Conservation (phyloP, 1,140 invertebrate species). For the Drosophila kohkoa region DNA sequence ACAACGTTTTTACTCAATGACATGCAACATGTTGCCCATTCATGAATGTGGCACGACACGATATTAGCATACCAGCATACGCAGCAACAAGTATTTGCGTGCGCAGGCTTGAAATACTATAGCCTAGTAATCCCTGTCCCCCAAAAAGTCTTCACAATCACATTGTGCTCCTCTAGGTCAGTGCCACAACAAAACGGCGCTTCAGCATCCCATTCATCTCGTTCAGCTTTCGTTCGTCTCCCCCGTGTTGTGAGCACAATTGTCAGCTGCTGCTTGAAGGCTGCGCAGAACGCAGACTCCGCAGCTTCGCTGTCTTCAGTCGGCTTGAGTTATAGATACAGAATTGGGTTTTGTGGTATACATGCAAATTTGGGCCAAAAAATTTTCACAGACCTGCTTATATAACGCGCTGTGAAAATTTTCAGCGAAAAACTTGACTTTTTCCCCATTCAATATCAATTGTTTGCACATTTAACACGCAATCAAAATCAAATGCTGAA, state of each 20-base stretch:
- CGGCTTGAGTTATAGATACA: constrained; percentile 80
- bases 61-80: constrained; percentile 21
- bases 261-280: constrained; percentile 63
- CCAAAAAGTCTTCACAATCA: background rate
- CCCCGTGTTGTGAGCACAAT: constrained; percentile 22
- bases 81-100: constrained; percentile 80
- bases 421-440: constrained; percentile 23
- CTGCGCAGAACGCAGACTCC: constrained; percentile 84
- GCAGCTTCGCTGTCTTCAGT: constrained; percentile 52
- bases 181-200: constrained; percentile 54
- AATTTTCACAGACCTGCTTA: constrained; percentile 69
- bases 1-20: constrained; percentile 30
- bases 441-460: constrained; percentile 23
- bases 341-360: constrained; percentile 76
- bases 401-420: constrained; percentile 64
- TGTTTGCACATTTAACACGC: constrained; percentile 60
- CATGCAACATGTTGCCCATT: constrained; percentile 69
- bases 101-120: constrained; percentile 63
- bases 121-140: background rate
- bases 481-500: constrained; percentile 64
- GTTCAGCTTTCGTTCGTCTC: constrained; percentile 4
- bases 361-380: constrained; percentile 78
- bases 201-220: constrained; percentile 7
- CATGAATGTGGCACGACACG: constrained; percentile 48
- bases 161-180: constrained; percentile 68